Conservation (phyloP, 2,797 vertebrate species). For the Linurgus olivaceus region DNA sequence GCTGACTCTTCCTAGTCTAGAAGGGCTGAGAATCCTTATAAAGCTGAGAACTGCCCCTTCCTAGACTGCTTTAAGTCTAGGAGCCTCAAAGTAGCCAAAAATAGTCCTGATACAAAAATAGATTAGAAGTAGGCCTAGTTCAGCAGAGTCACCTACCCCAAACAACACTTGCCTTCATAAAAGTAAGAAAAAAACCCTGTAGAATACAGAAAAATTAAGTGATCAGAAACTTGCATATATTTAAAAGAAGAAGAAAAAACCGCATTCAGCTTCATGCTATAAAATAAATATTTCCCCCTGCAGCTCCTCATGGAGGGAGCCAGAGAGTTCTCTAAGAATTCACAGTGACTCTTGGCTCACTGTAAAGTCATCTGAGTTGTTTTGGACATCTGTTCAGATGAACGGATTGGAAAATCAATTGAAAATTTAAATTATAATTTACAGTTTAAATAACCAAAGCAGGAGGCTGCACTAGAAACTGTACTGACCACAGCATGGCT, state of each 20-base stretch:
- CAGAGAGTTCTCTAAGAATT: not conserved
- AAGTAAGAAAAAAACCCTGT: not conserved
- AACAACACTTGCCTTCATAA: not conserved
- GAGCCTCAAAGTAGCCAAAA: not conserved
- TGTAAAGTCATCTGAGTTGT: not conserved
- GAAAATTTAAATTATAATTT: not conserved
- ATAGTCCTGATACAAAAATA: not conserved
- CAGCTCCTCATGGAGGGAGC: not conserved
- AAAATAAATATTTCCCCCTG: not conserved
- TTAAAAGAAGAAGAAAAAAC: not conserved
- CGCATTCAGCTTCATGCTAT: not conserved
- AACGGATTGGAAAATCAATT: conserved; percentile 2
- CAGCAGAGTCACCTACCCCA: not conserved
- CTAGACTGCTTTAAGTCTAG: not conserved
- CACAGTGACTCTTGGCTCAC: not conserved
- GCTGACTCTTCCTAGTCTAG: not conserved
- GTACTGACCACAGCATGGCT: not conserved
- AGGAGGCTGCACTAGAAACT: not conserved
- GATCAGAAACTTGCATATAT: not conserved
- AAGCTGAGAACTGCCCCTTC: not conserved
- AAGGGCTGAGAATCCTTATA: not conserved
- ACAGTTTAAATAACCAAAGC: not conserved
- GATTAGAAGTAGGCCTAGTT: not conserved
- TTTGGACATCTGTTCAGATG: not conserved
- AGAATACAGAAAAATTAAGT: not conserved